Conservation (phyloP, 30 jellyfish, hydroid and myxozoan species). For the Aurelia aurita complex sp. Pacific region DNA sequence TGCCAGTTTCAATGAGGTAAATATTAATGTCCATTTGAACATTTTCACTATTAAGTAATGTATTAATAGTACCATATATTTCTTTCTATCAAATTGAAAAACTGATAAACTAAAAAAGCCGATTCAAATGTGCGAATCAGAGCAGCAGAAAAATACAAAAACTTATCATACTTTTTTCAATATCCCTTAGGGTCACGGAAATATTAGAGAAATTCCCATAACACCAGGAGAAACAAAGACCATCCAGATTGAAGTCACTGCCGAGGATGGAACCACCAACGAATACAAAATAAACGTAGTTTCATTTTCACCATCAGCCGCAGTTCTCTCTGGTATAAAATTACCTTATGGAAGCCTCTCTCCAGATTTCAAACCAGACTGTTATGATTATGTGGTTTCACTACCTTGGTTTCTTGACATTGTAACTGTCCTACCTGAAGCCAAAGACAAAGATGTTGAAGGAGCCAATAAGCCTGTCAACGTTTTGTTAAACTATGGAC, state of each 20-base stretch:
- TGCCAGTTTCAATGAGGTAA: too few relatives aligned
- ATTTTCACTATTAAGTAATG: too few relatives aligned
- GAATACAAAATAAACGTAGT: constrained; percentile 44
- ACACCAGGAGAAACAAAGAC: constrained; percentile 49
- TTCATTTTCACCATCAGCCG: constrained; percentile 70
- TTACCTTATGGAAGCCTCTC: constrained; percentile 39
- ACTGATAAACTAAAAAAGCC: too few relatives aligned
- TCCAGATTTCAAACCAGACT: constrained; percentile 48
- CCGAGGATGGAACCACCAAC: constrained; percentile 89
- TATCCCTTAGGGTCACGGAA: constrained; percentile 71
- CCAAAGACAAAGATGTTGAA: constrained; percentile 50
- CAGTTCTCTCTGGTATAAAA: constrained; percentile 58
- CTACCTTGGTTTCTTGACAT: constrained; percentile 56
- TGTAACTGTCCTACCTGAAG: constrained; percentile 41
- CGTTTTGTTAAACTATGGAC: constrained; percentile 49
- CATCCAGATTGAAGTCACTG: constrained; percentile 77
- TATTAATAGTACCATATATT: too few relatives aligned
- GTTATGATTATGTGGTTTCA: constrained; percentile 37
- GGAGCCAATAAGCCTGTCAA: constrained; percentile 47
- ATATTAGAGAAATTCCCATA: constrained; percentile 48
- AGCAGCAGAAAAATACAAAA: too few relatives aligned
- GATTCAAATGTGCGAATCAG: too few relatives aligned
- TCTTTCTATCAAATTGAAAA: too few relatives aligned
- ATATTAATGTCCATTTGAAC: too few relatives aligned
- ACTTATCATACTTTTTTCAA: too few relatives aligned